phyloP scores from a whole-genome alignment of 2,888 invertebrate genomes.

The Eudasyphora cyanicolor region DNA sequence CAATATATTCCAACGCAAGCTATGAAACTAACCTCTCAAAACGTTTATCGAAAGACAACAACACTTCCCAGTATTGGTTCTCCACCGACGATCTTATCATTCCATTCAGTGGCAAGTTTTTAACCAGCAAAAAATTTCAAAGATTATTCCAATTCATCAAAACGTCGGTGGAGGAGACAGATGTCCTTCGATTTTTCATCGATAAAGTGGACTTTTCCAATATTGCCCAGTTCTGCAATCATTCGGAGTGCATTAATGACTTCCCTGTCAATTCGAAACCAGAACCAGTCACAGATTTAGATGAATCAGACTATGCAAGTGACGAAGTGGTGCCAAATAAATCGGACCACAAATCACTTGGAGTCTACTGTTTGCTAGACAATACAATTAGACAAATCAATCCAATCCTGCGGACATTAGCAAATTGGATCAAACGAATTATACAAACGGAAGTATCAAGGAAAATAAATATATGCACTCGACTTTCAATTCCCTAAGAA shows the following conservation, averaged over 20 bases:
- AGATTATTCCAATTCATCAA: constrained; percentile 73
- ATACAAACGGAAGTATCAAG: no score
- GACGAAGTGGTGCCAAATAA: constrained; percentile 66
- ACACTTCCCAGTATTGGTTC: constrained; percentile 77
- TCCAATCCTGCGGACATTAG: no score
- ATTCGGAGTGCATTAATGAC: constrained; percentile 43
- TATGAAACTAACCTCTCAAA: constrained; percentile 60
- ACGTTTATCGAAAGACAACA: constrained; percentile 68
- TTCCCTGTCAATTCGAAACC: constrained; percentile 68
- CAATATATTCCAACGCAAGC: constrained; percentile 33
- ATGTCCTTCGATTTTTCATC: constrained; percentile 58
- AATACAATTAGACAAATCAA: no score
- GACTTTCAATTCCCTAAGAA: no score
- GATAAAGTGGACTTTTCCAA: constrained; percentile 73
- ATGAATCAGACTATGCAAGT: constrained; percentile 73
- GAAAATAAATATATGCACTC: no score
- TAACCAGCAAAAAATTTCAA: constrained; percentile 71
- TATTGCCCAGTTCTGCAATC: constrained; percentile 71
- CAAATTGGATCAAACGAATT: no score
- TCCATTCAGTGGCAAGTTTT: constrained; percentile 74
- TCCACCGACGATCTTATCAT: constrained; percentile 74
- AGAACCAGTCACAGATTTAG: constrained; percentile 70
- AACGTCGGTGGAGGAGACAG: constrained; percentile 57
- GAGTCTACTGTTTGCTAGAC: no score
- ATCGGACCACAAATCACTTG: no score